Percentiles rank a stretch among this genome's conserved stretches.
These are phyloP conservation scores for Formicarius rufipectus DNA, from an alignment of 2,113 vertebrate species.

Conservation along the genomic window DNA sequence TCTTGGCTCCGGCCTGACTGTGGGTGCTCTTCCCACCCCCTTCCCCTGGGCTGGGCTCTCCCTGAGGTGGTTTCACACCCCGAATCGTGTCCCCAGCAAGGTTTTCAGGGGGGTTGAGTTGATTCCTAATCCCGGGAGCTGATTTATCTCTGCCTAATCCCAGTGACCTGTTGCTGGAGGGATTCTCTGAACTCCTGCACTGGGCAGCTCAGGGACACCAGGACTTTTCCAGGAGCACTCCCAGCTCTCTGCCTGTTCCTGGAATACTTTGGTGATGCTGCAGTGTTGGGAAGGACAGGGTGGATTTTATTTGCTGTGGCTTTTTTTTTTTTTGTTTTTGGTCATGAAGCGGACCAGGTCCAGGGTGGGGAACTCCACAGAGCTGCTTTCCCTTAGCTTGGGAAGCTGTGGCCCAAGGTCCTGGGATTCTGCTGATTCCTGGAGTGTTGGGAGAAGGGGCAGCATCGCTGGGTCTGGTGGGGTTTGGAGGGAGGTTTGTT, in stretches of 20 bases:
- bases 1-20: too few species aligned
- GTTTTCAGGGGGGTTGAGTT: background rate
- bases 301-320: too few species aligned
- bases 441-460: background rate
- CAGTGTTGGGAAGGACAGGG: too few species aligned
- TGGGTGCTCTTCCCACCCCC: background rate
- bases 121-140: background rate
- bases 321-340: too few species aligned
- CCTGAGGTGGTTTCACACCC: background rate
- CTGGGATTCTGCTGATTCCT: background rate
- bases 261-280: background rate
- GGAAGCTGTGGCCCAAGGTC: fast-evolving
- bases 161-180: background rate
- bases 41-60: background rate
- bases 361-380: background rate
- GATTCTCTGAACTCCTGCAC: fast-evolving
- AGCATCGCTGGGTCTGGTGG: background rate
- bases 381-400: background rate
- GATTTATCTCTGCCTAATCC: background rate
- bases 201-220: background rate
- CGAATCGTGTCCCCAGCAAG: background rate
- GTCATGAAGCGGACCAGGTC: background rate
- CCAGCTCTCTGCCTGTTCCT: background rate
- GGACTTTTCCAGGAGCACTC: background rate
- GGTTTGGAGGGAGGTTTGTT: background rate